These are phyloP conservation scores for Fregata magnificens DNA, from an alignment of 2,113 vertebrate genomes.

Conservation along the genomic window DNA sequence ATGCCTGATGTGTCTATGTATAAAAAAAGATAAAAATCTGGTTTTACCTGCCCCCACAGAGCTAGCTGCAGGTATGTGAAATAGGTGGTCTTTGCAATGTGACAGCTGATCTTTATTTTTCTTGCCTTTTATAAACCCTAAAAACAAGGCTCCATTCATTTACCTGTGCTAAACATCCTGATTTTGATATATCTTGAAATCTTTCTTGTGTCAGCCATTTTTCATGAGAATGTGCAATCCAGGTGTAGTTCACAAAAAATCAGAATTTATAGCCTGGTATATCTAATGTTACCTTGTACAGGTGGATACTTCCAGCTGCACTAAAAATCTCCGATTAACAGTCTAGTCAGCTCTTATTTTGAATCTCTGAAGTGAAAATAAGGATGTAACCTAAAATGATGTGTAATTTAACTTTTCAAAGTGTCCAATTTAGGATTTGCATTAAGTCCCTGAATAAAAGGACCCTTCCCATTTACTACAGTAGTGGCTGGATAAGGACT, in stretches of 20 bases:
- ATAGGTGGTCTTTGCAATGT: not conserved
- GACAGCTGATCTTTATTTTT: not conserved
- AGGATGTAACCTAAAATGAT: not conserved
- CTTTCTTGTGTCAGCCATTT: not conserved
- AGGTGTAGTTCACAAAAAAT: not conserved
- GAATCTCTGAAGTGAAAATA: slow-evolving; percentile 11
- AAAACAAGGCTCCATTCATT: not conserved
- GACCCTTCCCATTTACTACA: not conserved
- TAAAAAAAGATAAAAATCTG: not conserved
- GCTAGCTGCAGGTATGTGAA: not conserved
- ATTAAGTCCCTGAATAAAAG: not conserved
- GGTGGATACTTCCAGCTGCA: not conserved
- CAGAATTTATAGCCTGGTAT: not conserved
- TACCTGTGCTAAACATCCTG: not conserved
- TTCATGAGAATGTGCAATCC: not conserved
- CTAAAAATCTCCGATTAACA: not conserved
- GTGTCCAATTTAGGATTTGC: not conserved
- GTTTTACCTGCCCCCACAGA: not conserved
- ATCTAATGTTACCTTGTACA: not conserved
- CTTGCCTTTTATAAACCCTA: not conserved
- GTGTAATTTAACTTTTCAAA: not conserved
- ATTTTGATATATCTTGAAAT: not conserved
- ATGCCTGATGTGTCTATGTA: not conserved
- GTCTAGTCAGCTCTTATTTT: not conserved
- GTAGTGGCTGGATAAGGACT: not conserved